Percentiles rank a stretch among this genome's conserved stretches.
Evolutionary conservation across 2,113 vertebrate species (phyloP).

Genomic region (Diglossa brunneiventris): DNA sequence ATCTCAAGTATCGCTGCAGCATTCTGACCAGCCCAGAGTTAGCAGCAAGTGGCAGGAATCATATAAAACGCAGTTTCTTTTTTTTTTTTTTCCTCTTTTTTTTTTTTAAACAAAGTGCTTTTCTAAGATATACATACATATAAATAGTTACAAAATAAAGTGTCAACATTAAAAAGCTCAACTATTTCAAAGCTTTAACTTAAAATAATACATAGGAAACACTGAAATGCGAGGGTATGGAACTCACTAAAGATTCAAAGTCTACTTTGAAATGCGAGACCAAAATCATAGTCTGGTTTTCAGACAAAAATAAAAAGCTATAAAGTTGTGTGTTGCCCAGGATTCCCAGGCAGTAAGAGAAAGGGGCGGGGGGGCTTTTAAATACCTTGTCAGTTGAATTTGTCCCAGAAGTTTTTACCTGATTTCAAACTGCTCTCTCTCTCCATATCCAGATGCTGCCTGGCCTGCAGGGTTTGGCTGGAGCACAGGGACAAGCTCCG

Average conservation of each 20-base stretch:
- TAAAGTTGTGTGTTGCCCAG: conserved; percentile 69
- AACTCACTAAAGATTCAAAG: conserved; percentile 78
- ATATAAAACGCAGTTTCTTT: conserved; percentile 83
- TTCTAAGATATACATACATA: conserved; percentile 93
- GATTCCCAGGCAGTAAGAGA: conserved; percentile 64
- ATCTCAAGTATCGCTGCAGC: conserved; percentile 96
- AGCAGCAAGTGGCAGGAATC: conserved; percentile 99
- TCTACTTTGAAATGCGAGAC: conserved; percentile 79
- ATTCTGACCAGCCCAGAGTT: conserved; percentile 96
- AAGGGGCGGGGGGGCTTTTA: conserved; percentile 46
- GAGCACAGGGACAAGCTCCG: background rate
- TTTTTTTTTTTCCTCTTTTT: conserved; percentile 70
- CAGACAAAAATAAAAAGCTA: conserved; percentile 66
- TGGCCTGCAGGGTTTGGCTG: background rate
- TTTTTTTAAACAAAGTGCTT: conserved; percentile 96
- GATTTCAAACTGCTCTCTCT: conserved; percentile 60
- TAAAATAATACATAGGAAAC: conserved; percentile 84
- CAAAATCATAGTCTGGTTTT: conserved; percentile 82
- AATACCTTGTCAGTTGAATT: conserved; percentile 72
- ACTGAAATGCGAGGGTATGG: conserved; percentile 80
- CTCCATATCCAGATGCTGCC: background rate
- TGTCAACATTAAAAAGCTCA: conserved; percentile 91
- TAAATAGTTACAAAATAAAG: conserved; percentile 94
- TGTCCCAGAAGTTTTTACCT: conserved; percentile 56
- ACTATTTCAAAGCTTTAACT: conserved; percentile 85